Evolutionary conservation across 2,113 vertebrate genomes (phyloP), one percentile per base, ranked within the genome.

Genomic region (Thamnaconus septentrionalis): DNA sequence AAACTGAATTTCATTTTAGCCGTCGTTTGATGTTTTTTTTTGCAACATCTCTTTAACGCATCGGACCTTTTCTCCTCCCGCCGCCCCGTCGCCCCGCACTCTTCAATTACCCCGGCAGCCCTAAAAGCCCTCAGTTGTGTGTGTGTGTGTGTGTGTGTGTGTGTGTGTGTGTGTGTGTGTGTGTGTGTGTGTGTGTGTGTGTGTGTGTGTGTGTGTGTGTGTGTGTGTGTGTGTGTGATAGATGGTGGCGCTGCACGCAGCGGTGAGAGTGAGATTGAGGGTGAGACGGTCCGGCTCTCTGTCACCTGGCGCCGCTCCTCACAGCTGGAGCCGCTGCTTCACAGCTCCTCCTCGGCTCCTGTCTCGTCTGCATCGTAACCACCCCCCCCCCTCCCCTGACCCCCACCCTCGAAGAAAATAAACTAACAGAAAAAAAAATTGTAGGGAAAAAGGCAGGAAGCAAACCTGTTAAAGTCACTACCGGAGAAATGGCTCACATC

Each of bases 191-290:
- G 18, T 31, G 1, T 31, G 18, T 31, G 18, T 31, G 18, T 31
- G 18, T 31, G 18, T 31, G 18, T 31, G 18, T 2, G 18, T 31
- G 18, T 31, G 18, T 31, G 18, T 31, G 18, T 31, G 1, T 31
- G 18, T 31, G 18, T 31, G 18, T 31, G 18, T 31, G 18, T 31
- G 18, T n/a, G 73, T 70, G 79, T 80, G 77, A 85, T 66, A 76
- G 81, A 76, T 62, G 10, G 82, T 67, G 48, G 42, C 31, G 31
- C 64, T 43, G 61, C 78, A 69, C 64, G 41, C 53, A 18, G 85
- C 75, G 83, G 72, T 85, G 73, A 73, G 63, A 74, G 70, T 8
- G 53, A 87, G 89, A 91, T 90, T 90, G 85, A 90, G 76, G 78
- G 61, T 8, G 73, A 75, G 64, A 54, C 53, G 62, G 31, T 77